Base-by-base conservation (phyloP, 2,797 vertebrate species). In the Thripadectes ignobilis region DNA sequence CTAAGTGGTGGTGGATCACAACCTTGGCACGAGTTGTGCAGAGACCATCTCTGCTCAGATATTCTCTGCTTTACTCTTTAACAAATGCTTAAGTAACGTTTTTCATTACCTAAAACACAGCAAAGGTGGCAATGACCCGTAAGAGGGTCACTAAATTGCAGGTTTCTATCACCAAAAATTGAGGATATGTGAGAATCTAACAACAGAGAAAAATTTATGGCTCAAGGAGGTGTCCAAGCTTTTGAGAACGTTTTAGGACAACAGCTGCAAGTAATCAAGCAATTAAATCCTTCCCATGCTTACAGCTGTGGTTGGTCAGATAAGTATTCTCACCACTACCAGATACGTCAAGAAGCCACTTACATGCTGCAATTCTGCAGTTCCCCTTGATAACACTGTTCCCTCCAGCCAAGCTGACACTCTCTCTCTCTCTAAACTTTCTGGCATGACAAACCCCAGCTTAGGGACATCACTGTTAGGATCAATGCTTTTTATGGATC, bases 331-430 rank as follows among this genome's bases (percentile, higher is more conserved):
- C 30, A 43, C 7, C 55, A 68, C 22, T 9, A 8, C n/a, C 16
- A 74, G 13, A 11, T 36, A 58, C 67, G 7, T 26, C 65, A 55
- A 39, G 49, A 78, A 67, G 30, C 16, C 22, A 14, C 39, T 22
- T 12, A 26, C 0, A 9, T 39, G 30, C 39, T 43, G 15, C 0
- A 0, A 26, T 43, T 63, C 48, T 90, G 15, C 51, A 14, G 20
- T 24, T 84, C 58, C 55, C 77, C 77, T 39, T 32, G n/a, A 32
- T 7, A 48, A 8, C 29, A 30, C 39, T 71, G 71, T n/a, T 38
- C 19, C 23, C 12, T 65, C 52, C 29, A 34, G 20, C 0, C 1
- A 21, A 65, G 54, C 38, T 71, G 57, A 27, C 16, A 3, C 9
- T 41, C 10, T 48, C 46, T 80, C 29, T 39, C 46, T 48, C 49